phyloP scores from a whole-genome alignment of 1,140 invertebrate species.

The Anastatus disparis region DNA sequence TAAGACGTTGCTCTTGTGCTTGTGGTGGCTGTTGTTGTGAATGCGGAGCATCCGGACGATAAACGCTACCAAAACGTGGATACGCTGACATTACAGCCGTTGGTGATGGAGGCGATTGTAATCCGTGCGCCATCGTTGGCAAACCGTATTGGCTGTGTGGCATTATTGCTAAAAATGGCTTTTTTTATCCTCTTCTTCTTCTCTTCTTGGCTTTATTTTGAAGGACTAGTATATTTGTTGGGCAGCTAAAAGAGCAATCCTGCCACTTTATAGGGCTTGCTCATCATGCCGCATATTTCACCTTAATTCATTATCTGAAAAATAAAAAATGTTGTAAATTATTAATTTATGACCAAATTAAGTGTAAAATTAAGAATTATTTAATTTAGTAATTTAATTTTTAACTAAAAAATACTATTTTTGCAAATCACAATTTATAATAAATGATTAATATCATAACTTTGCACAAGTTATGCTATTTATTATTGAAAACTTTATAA shows the following conservation, averaged over 20 bases:
- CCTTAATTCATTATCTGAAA: conserved; percentile 10
- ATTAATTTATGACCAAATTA: too few species aligned
- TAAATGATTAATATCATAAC: too few species aligned
- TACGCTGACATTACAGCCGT: conserved; percentile 73
- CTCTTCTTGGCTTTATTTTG: conserved; percentile 2
- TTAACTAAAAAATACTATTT: too few species aligned
- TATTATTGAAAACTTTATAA: too few species aligned
- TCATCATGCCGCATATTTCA: conserved; percentile 1
- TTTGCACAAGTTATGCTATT: too few species aligned
- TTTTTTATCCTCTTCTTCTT: too few species aligned
- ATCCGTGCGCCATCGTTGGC: conserved; percentile 74
- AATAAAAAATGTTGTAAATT: background rate
- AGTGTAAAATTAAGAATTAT: too few species aligned
- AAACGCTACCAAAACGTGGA: conserved; percentile 71
- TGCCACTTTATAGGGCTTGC: background rate
- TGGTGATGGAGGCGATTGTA: conserved; percentile 82
- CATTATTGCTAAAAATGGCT: conserved; percentile 69
- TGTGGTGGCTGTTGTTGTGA: too few species aligned
- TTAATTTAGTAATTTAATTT: too few species aligned
- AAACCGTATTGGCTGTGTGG: conserved; percentile 78
- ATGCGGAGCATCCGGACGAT: conserved; percentile 78
- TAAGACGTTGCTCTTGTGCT: conserved; percentile 79
- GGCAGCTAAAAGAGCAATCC: conserved; percentile 8
- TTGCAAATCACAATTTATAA: too few species aligned
- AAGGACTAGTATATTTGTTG: conserved; percentile 1